These are phyloP conservation scores for Rachycentron canadum DNA, from an alignment of 2,797 vertebrate genomes.

Conservation along the genomic window DNA sequence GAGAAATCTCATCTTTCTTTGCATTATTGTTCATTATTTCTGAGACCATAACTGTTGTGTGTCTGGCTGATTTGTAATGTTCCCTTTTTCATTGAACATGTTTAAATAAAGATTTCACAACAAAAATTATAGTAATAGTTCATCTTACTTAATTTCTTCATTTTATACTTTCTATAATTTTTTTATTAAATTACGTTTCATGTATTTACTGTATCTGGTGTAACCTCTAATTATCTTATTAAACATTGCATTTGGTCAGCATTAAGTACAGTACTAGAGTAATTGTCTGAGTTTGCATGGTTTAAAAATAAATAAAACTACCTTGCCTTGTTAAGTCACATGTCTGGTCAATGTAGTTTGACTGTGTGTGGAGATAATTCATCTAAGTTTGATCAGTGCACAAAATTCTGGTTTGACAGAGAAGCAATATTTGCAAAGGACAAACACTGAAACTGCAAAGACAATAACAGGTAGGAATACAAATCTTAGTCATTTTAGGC, in stretches of 20 bases:
- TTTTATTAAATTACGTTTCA: too few relatives aligned
- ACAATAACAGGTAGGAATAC: not conserved
- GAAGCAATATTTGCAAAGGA: not conserved
- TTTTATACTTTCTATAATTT: too few relatives aligned
- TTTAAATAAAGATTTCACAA: not conserved
- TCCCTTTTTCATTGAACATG: not conserved
- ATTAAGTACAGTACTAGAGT: not conserved
- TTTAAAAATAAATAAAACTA: slow-evolving; percentile 10
- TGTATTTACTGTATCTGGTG: not conserved
- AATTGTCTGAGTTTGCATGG: not conserved
- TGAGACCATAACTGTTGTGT: not conserved
- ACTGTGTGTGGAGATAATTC: not conserved
- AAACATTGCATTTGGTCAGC: not conserved
- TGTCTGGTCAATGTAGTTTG: not conserved
- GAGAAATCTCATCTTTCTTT: not conserved
- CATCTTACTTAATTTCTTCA: too few relatives aligned
- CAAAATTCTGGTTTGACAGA: not conserved
- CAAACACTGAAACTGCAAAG: not conserved
- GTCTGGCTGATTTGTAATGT: not conserved
- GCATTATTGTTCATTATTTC: not conserved
- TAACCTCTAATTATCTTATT: not conserved
- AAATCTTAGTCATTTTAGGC: not conserved
- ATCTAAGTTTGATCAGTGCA: not conserved
- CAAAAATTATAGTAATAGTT: too few relatives aligned
- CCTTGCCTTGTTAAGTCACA: not conserved